These are phyloP conservation scores for human (Homo sapiens) DNA, from an alignment of 2,113 vertebrate genomes.

Conservation along the genomic window DNA sequence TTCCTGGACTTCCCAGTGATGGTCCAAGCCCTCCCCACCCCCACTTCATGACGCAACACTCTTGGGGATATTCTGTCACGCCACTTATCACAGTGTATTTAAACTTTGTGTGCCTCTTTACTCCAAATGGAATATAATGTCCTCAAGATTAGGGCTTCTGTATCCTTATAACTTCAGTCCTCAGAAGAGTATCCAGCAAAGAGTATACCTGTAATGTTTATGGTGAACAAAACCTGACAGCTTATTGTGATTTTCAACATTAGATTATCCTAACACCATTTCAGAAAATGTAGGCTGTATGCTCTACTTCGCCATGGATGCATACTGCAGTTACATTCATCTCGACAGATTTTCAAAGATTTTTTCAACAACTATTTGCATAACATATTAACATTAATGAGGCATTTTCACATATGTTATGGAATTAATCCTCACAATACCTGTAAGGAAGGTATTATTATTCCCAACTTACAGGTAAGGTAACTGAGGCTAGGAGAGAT, in stretches of 20 bases:
- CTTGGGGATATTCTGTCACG: not conserved
- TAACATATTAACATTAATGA: not conserved
- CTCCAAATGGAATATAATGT: not conserved
- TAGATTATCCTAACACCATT: not conserved
- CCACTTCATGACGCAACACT: not conserved
- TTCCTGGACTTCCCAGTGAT: fast-evolving
- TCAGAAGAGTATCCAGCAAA: not conserved
- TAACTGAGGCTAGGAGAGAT: not conserved
- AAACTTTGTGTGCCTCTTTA: not conserved
- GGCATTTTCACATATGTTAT: not conserved
- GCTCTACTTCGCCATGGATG: not conserved
- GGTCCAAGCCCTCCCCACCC: not conserved
- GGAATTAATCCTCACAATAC: not conserved
- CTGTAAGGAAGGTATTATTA: not conserved
- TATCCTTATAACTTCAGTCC: not conserved
- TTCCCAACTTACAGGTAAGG: not conserved
- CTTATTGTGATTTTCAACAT: not conserved
- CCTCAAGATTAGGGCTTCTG: not conserved
- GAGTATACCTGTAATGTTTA: not conserved
- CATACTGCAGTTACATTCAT: not conserved
- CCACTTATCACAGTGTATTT: not conserved
- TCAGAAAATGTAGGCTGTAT: not conserved
- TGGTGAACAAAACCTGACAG: not conserved
- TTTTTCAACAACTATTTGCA: not conserved
- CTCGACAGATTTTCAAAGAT: not conserved